Evolutionary conservation across 2,113 vertebrate genomes (phyloP).

Genomic region (Probosciger aterrimus): DNA sequence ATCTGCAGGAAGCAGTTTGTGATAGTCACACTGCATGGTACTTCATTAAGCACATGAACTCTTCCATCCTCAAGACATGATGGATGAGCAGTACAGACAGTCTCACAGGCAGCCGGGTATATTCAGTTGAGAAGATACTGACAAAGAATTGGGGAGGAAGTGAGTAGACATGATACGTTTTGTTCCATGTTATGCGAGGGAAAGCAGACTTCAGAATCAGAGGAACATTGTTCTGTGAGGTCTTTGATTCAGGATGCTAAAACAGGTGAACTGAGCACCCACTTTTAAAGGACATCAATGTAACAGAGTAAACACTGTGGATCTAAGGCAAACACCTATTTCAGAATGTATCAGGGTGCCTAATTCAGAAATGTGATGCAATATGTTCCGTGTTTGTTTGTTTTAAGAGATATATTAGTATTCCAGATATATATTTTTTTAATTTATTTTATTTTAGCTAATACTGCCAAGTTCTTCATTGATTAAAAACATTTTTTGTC

Average conservation of each 20-base stretch:
- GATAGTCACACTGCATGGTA: neutral
- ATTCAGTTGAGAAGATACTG: neutral
- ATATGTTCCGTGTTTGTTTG: neutral
- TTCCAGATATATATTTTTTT: neutral
- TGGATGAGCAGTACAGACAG: accelerated
- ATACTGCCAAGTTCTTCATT: neutral
- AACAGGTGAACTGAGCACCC: neutral
- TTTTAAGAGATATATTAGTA: neutral
- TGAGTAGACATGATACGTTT: neutral
- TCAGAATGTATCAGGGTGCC: neutral
- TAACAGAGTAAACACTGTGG: neutral
- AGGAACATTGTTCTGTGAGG: neutral
- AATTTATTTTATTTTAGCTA: neutral
- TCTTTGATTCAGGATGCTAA: neutral
- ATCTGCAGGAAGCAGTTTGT: neutral
- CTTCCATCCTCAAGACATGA: neutral
- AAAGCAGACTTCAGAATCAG: neutral
- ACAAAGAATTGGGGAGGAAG: neutral
- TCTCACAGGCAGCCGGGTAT: neutral
- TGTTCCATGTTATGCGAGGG: neutral
- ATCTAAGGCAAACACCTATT: neutral
- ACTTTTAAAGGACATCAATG: neutral
- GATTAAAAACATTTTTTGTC: neutral
- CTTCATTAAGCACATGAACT: neutral
- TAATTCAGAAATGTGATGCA: neutral